Conservation (phyloP, 2,888 invertebrate genomes). For the Rhamnusium bicolor region DNA sequence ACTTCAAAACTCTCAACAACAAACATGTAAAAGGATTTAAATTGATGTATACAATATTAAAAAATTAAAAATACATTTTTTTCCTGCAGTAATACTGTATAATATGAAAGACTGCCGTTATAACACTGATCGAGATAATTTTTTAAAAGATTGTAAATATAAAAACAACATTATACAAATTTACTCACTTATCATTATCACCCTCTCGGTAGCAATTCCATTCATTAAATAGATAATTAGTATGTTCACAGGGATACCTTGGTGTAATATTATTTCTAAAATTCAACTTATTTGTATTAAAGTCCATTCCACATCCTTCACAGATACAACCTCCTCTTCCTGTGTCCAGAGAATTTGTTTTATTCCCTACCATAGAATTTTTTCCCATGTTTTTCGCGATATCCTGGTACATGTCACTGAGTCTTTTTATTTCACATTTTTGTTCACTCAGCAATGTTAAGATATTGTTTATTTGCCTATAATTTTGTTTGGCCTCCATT, state of each 20-base stretch:
- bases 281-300: neutral
- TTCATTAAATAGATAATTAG: neutral
- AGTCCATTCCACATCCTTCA: slow-evolving; percentile 1
- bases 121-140: too few relatives aligned
- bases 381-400: neutral
- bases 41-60: too few relatives aligned
- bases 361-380: too few relatives aligned
- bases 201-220: neutral
- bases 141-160: too few relatives aligned
- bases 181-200: slow-evolving; percentile 11
- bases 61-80: too few relatives aligned
- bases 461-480: slow-evolving; percentile 45
- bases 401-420: neutral
- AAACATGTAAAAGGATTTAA: too few relatives aligned
- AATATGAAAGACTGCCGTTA: too few relatives aligned
- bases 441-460: slow-evolving; percentile 44
- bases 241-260: neutral
- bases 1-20: too few relatives aligned
- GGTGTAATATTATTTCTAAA: neutral
- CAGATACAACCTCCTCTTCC: neutral
- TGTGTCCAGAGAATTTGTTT: neutral
- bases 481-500: slow-evolving; percentile 48
- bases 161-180: neutral
- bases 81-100: too few relatives aligned
- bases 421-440: slow-evolving; percentile 36